phyloP scores from a whole-genome alignment of 2,888 invertebrate genomes.

The Anagyrus pseudococci region DNA sequence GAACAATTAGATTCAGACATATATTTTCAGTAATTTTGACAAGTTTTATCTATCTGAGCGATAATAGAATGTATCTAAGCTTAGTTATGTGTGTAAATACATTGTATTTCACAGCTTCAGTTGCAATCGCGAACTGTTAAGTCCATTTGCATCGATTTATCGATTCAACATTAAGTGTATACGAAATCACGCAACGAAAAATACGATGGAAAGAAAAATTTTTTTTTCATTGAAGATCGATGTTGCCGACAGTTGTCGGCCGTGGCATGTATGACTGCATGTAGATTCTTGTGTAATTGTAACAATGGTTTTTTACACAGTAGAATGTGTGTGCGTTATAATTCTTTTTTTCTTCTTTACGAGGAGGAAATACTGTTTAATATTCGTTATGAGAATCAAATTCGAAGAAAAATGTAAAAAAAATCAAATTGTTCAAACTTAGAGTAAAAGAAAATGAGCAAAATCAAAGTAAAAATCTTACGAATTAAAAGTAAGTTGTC shows the following conservation, averaged over 20 bases:
- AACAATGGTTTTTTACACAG: conserved; percentile 45
- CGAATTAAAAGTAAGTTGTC: too few relatives aligned
- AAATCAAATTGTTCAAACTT: too few relatives aligned
- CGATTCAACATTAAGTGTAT: conserved; percentile 4
- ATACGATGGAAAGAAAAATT: conserved; percentile 3
- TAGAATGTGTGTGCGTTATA: conserved; percentile 49
- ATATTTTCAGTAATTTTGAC: too few relatives aligned
- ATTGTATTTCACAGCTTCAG: conserved; percentile 7
- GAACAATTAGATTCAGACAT: too few relatives aligned
- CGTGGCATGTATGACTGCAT: conserved; percentile 57
- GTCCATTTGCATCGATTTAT: conserved; percentile 17
- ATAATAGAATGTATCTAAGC: too few relatives aligned
- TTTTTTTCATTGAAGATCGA: background rate
- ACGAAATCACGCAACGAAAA: conserved; percentile 1
- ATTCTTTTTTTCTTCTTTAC: conserved; percentile 30
- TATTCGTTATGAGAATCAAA: conserved; percentile 34
- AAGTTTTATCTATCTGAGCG: conserved; percentile 10
- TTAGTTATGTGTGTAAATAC: conserved; percentile 5
- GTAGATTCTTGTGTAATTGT: conserved; percentile 44
- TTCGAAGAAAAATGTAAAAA: too few relatives aligned
- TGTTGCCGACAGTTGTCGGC: conserved; percentile 16
- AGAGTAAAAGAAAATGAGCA: too few relatives aligned
- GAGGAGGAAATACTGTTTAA: too few relatives aligned
- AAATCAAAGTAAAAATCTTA: too few relatives aligned
- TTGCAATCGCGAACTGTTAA: conserved; percentile 3